These are phyloP conservation scores for Chrysolophus pictus DNA, from an alignment of 2,797 vertebrate species.

Conservation along the genomic window DNA sequence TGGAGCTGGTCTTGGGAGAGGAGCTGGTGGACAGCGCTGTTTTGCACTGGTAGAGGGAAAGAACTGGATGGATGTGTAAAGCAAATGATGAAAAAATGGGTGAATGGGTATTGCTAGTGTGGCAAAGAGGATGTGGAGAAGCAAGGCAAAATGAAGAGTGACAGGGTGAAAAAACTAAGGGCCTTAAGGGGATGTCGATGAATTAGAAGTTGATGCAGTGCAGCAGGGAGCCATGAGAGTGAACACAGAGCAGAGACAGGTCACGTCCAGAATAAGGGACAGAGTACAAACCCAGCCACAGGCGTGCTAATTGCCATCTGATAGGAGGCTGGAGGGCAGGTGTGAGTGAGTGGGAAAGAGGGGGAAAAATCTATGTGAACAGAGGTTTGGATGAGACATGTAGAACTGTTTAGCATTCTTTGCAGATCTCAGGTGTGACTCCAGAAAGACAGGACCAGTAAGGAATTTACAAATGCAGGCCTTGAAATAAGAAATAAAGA, in stretches of 20 bases:
- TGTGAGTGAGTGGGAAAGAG: neutral
- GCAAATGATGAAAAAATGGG: neutral
- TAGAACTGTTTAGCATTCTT: neutral
- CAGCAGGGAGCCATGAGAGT: neutral
- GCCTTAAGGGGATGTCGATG: neutral
- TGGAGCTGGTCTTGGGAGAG: neutral
- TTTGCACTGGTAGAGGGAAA: neutral
- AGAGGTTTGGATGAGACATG: neutral
- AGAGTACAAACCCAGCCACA: neutral
- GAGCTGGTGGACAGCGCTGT: neutral
- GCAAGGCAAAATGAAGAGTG: neutral
- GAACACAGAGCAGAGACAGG: neutral
- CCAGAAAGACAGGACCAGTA: neutral
- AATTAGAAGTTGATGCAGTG: neutral
- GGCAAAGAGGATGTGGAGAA: neutral
- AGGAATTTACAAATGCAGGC: neutral
- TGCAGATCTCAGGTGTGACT: neutral
- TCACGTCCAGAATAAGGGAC: neutral
- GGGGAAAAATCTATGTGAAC: fast-evolving
- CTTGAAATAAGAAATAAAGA: neutral
- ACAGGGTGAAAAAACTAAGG: neutral
- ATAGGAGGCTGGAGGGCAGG: neutral
- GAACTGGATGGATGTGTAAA: neutral
- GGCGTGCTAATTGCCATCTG: neutral
- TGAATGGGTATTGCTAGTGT: neutral